phyloP scores from a whole-genome alignment of 2,888 invertebrate genomes.

The Cosmorhoe ocellata region DNA sequence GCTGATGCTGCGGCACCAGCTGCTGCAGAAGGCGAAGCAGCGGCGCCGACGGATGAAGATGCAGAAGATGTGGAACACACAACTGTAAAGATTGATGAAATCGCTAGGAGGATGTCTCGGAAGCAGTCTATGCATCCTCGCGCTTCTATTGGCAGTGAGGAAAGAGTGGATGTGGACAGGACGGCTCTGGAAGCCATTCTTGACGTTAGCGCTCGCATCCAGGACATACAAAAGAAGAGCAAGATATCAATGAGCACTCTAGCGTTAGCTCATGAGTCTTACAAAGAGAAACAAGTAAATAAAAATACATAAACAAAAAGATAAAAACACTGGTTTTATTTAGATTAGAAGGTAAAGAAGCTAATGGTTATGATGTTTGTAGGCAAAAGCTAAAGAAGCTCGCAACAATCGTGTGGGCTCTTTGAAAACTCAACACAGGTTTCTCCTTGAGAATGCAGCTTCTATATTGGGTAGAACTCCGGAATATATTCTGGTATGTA shows the following conservation, averaged over 20 bases:
- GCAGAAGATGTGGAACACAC: slow-evolving; percentile 45
- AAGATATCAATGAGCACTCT: slow-evolving; percentile 70
- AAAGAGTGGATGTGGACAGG: slow-evolving; percentile 60
- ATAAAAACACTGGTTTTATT: slow-evolving; percentile 47
- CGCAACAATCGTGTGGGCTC: slow-evolving; percentile 75
- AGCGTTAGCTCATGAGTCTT: slow-evolving; percentile 68
- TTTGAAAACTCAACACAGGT: slow-evolving; percentile 81
- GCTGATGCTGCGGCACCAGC: slow-evolving; percentile 32
- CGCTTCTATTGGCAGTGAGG: slow-evolving; percentile 17
- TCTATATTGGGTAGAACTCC: slow-evolving; percentile 77
- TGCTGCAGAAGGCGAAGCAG: slow-evolving; percentile 26
- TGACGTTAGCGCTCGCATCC: slow-evolving; percentile 64
- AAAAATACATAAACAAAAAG: slow-evolving; percentile 42
- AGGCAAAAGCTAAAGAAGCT: slow-evolving; percentile 85
- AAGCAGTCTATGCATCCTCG: slow-evolving; percentile 12
- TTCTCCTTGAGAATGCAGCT: slow-evolving; percentile 86
- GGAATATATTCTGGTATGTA: slow-evolving; percentile 80
- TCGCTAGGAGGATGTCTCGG: slow-evolving; percentile 43
- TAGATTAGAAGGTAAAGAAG: slow-evolving; percentile 18
- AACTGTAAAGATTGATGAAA: slow-evolving; percentile 46
- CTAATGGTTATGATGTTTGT: slow-evolving; percentile 43
- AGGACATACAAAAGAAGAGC: slow-evolving; percentile 66
- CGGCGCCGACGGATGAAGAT: slow-evolving; percentile 34
- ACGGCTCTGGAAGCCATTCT: slow-evolving; percentile 70
- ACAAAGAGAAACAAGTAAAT: slow-evolving; percentile 79